phyloP scores from a whole-genome alignment of 2,797 vertebrate species.

The Sebastes iracundus region DNA sequence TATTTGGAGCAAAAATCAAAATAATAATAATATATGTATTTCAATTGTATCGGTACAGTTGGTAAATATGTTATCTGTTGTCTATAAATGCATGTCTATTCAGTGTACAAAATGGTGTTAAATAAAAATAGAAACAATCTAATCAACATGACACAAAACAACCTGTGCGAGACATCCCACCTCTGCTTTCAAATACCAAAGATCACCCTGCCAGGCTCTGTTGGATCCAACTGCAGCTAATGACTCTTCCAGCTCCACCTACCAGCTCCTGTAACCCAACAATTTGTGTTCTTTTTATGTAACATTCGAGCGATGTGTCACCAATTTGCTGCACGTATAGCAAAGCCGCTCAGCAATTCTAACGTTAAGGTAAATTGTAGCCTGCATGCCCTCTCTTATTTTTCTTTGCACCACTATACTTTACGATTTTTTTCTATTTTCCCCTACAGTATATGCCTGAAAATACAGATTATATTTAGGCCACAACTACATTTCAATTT shows the following conservation, averaged over 20 bases:
- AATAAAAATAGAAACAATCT: neutral
- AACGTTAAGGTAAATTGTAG: neutral
- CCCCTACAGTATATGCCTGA: neutral
- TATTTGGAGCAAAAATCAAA: neutral
- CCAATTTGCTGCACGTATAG: neutral
- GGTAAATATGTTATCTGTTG: neutral
- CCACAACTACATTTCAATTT: neutral
- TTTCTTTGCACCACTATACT: neutral
- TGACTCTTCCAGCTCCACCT: neutral
- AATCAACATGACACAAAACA: neutral
- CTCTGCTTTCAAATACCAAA: neutral
- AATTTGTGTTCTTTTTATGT: neutral
- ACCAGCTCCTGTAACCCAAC: neutral
- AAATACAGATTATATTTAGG: neutral
- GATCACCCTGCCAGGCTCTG: neutral
- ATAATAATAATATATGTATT: neutral
- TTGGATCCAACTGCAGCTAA: constrained; percentile 4
- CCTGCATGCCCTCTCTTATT: no score
- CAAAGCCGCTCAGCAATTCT: neutral
- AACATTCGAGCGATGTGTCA: neutral
- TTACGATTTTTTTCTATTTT: neutral
- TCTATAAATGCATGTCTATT: neutral
- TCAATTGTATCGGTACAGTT: neutral
- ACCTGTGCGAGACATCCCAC: neutral
- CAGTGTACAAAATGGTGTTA: neutral